These are phyloP conservation scores for Poecilia latipinna DNA, from an alignment of 2,113 vertebrate species.

Conservation along the genomic window DNA sequence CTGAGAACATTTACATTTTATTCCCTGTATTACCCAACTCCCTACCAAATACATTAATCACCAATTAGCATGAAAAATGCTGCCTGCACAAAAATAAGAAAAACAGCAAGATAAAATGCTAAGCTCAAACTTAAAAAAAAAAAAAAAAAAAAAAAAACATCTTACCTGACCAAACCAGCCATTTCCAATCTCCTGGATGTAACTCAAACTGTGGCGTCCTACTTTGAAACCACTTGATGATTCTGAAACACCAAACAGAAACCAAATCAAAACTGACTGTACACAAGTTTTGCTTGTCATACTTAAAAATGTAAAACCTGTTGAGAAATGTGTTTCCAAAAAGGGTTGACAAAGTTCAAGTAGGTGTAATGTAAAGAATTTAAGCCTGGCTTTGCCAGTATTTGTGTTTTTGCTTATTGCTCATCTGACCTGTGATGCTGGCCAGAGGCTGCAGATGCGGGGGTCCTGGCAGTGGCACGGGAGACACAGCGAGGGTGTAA, in stretches of 20 bases:
- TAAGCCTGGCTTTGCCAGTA: background rate
- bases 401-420: background rate
- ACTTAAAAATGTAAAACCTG: background rate
- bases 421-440: conserved; percentile 81
- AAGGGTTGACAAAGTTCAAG: background rate
- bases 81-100: background rate
- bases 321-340: background rate
- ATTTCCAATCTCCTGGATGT: conserved; percentile 96
- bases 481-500: conserved; percentile 93
- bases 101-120: background rate
- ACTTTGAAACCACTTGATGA: conserved; percentile 86
- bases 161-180: conserved; percentile 98
- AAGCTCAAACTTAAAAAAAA: too few relatives aligned
- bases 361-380: background rate
- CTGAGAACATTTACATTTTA: background rate
- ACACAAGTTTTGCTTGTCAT: background rate
- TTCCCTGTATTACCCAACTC: background rate
- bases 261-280: background rate
- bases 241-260: conserved; percentile 77
- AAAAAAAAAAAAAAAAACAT: background rate
- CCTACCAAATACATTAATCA: background rate
- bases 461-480: conserved; percentile 86
- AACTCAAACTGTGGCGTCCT: conserved; percentile 92
- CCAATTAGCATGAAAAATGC: background rate
- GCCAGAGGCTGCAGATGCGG: conserved; percentile 86